A percentile compares a stretch with the other conserved stretches of the same genome.
Evolutionary conservation across 1,140 invertebrate species (phyloP).

Genomic region (Antheraea mylitta): DNA sequence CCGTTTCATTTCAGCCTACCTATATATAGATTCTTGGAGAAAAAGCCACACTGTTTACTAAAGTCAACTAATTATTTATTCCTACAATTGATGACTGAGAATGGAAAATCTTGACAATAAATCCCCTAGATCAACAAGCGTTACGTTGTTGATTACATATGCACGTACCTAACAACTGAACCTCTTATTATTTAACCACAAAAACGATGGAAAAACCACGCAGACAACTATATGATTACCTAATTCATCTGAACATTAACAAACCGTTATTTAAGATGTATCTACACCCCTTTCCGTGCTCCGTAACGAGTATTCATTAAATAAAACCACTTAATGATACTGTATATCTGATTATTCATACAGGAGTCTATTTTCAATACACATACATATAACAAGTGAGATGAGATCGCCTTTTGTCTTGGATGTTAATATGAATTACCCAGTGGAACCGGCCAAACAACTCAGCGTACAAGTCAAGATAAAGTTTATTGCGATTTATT

Average conservation of each 20-base stretch:
- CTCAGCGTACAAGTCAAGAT: conserved; percentile 17
- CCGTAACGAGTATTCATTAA: conserved; percentile 3
- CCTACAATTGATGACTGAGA: background rate
- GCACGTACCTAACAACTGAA: background rate
- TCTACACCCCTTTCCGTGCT: background rate
- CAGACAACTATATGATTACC: background rate
- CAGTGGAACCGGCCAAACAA: conserved; percentile 24
- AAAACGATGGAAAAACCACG: background rate
- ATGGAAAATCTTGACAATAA: background rate
- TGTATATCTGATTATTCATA: background rate
- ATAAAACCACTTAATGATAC: background rate
- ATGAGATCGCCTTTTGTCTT: conserved; percentile 20
- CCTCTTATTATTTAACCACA: background rate
- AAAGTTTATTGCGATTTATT: conserved; percentile 18
- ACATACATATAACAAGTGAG: background rate
- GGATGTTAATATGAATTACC: conserved; percentile 25
- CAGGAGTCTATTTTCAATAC: background rate
- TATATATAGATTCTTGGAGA: no score
- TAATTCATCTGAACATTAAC: background rate
- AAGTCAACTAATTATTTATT: background rate
- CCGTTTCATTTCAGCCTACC: no score
- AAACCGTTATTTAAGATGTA: conserved; percentile 5
- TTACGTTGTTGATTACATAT: background rate
- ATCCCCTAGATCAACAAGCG: background rate
- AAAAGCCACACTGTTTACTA: no score